Evolutionary conservation across 2,797 vertebrate genomes (phyloP), one percentile per base, ranked within the genome.

Genomic region (Coregonus suidteri): DNA sequence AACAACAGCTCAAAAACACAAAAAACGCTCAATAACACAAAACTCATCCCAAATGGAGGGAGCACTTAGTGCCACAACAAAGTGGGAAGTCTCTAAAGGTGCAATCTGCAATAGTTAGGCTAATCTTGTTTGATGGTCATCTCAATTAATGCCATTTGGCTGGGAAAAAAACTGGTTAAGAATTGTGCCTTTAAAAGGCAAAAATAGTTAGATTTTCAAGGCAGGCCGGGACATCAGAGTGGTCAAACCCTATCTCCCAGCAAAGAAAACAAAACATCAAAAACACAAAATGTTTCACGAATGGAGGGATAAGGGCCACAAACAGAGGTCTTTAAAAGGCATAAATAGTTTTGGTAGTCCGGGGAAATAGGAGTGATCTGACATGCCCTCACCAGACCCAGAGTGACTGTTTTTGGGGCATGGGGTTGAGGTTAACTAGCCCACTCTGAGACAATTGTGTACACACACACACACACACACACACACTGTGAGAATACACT

Each of bases 351-450:
- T 65, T 0, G 16, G 52, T 25, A 25, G 25, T 5, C 35, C 14
- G 1, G 66, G 20, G 74, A 84, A 71, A 14, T 65, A 9, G 25
- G 76, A 80, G 65, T 16, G 30, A 64, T 75, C 68, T 66, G 54
- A 72, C 75, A 65, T 52, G n/a, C 30, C 35, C 31, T 59, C 52
- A 73, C 54, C 54, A 18, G 54, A 59, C 18, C 54, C 30, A 62
- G 76, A 14, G 52, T 56, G 77, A 56, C 25, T 68, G 77, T 78
- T 87, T 77, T 18, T 14, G 20, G 70, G 20, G 53, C 70, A 37
- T 59, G 76, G 80, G 72, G 82, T 84, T 79, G 81, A 82, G 90
- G 89, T 90, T 90, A 90, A 88, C 86, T 70, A 87, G 90, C 84
- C 56, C 86, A 82, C 81, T 85, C 77, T 86, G 83, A 90, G 91